These are phyloP conservation scores for Gopherus flavomarginatus DNA, from an alignment of 2,113 vertebrate genomes.

Conservation along the genomic window DNA sequence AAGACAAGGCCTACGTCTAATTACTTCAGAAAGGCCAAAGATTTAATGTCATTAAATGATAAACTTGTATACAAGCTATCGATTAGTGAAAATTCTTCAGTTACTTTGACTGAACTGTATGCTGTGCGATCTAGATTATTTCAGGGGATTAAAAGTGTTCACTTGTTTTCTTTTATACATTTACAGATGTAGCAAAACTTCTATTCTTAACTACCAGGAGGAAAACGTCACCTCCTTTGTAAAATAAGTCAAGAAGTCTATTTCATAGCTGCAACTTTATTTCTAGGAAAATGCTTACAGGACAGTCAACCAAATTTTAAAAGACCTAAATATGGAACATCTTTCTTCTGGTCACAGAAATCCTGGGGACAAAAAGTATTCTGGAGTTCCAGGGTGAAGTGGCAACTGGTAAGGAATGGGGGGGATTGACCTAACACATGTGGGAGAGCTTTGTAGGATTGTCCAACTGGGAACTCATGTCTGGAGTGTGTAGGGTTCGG, in stretches of 20 bases:
- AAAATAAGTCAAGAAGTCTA: neutral
- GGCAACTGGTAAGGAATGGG: neutral
- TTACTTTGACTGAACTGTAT: neutral
- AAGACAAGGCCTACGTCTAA: neutral
- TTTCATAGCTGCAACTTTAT: neutral
- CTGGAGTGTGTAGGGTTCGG: neutral
- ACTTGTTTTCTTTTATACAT: neutral
- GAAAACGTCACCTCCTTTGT: neutral
- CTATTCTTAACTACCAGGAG: neutral
- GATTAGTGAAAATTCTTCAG: accelerated
- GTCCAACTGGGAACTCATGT: neutral
- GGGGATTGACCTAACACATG: neutral
- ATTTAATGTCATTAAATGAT: neutral
- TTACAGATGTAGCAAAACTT: neutral
- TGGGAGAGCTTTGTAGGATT: neutral
- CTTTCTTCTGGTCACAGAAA: neutral
- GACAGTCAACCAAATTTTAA: neutral
- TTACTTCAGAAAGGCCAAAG: neutral
- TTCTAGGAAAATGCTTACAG: neutral
- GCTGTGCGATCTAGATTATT: neutral
- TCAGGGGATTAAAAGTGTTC: neutral
- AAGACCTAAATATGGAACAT: neutral
- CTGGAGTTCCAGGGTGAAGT: neutral
- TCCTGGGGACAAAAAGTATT: neutral
- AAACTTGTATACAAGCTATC: neutral